Evolutionary conservation across 2,888 invertebrate genomes (phyloP), one percentile per base, ranked within the genome.

Genomic region (Coelogynopora nodosa): DNA sequence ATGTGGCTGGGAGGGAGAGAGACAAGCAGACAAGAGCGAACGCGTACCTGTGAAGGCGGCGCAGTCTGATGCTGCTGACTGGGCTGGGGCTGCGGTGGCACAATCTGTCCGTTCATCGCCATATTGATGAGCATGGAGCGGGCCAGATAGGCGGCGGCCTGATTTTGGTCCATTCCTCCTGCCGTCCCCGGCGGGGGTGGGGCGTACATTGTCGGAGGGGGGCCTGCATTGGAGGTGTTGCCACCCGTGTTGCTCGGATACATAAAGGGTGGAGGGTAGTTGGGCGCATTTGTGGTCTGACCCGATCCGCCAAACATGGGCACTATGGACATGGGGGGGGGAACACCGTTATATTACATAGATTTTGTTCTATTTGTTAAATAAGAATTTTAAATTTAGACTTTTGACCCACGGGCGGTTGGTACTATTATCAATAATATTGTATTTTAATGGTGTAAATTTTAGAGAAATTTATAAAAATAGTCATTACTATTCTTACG

Each of bases 51-150:
- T n/a, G n/a, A n/a, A 49, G 49, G 49, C 2, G 74, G 74, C 23
- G 18, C 23, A 13, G 18, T 5, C 23, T 74, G 74, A 26, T 74
- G 74, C 27, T 74, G 74, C 2, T 2, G 5, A 10, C 2, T 5
- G 18, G 5, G 74, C 23, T 10, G 74, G 18, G 27, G 23, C 18
- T 10, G 74, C 27, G 74, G 74, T 5, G 74, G 74, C 18, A 10
- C 74, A 10, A 74, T 74, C 27, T 74, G 74, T 13, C 74, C 74
- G 27, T 74, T 74, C 74, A 74, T 74, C 18, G 74, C 74, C 74
- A 74, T 74, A 26, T 74, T 74, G 74, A 74, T 5, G 23, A 74
- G 74, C 74, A 74, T 74, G 5, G 74, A 74, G 5, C 23, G 74
- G 2, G 74, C 74, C 2, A 74, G 74, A 23, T 13, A 23, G 2